These are phyloP conservation scores for Polylopha cassiicola DNA, from an alignment of 2,888 invertebrate genomes.

Conservation along the genomic window DNA sequence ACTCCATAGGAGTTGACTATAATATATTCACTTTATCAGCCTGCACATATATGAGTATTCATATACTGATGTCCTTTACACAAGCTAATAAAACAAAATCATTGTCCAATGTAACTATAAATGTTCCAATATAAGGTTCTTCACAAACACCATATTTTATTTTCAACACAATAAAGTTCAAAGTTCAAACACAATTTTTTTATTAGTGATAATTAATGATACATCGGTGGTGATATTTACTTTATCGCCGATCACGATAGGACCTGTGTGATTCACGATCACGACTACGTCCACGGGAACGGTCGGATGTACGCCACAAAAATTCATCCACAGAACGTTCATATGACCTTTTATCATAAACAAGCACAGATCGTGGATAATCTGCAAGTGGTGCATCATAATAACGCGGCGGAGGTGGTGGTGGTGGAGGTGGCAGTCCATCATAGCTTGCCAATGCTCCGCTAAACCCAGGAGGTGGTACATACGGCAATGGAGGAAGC, in stretches of 20 bases:
- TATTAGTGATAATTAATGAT: slow-evolving; percentile 62
- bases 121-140: slow-evolving; percentile 44
- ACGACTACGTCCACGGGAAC: slow-evolving; percentile 78
- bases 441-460: slow-evolving; percentile 76
- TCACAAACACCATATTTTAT: slow-evolving; percentile 67
- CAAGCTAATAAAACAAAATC: slow-evolving; percentile 6
- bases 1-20: no score
- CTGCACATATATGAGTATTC: no score
- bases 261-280: slow-evolving; percentile 76
- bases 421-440: slow-evolving; percentile 82
- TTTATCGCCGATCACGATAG: slow-evolving; percentile 79
- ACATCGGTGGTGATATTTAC: slow-evolving; percentile 54
- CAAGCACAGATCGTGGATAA: slow-evolving; percentile 80
- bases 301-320: slow-evolving; percentile 86
- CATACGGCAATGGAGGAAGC: slow-evolving; percentile 90
- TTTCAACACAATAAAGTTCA: slow-evolving; percentile 71
- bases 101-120: slow-evolving; percentile 13
- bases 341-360: slow-evolving; percentile 87
- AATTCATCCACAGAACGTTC: slow-evolving; percentile 93
- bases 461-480: slow-evolving; percentile 78
- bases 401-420: slow-evolving; percentile 79
- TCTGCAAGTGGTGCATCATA: slow-evolving; percentile 86
- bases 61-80: slow-evolving; percentile 15
- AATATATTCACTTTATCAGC: no score
- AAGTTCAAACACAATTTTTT: slow-evolving; percentile 69